phyloP scores from a whole-genome alignment of 1,140 invertebrate genomes.

The Ostrea denselamellosa region DNA sequence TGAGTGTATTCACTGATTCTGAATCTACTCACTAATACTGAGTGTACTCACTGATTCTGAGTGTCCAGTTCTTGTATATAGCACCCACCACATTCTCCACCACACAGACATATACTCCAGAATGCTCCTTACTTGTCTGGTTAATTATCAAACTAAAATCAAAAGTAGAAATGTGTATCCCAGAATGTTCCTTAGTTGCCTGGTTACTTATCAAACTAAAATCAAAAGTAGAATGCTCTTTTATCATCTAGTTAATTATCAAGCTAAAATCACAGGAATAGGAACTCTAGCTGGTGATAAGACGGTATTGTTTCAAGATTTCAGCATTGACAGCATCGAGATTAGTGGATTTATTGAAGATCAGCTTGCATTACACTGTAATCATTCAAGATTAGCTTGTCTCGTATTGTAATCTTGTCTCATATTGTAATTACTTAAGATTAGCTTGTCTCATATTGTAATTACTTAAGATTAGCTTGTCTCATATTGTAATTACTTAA shows the following conservation, averaged over 20 bases:
- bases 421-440: no score
- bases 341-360: no score
- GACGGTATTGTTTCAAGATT: no score
- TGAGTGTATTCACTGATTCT: no score
- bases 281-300: no score
- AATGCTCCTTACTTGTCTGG: constrained; percentile 53
- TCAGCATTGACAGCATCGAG: no score
- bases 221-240: constrained; percentile 20
- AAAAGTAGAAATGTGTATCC: constrained; percentile 52
- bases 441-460: no score
- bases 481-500: no score
- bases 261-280: constrained; percentile 57
- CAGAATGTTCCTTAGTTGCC: constrained; percentile 53
- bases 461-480: no score
- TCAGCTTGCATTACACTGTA: no score
- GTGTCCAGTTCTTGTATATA: constrained; percentile 62
- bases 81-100: constrained; percentile 63
- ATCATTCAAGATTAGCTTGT: no score
- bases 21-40: not conserved
- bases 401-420: no score
- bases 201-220: constrained; percentile 63
- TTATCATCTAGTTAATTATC: constrained; percentile 52
- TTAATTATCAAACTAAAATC: constrained; percentile 64
- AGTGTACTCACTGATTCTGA: constrained; percentile 60
- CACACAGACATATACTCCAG: constrained; percentile 65